Conservation (phyloP, 2,888 invertebrate genomes). For the Neria commutata region DNA sequence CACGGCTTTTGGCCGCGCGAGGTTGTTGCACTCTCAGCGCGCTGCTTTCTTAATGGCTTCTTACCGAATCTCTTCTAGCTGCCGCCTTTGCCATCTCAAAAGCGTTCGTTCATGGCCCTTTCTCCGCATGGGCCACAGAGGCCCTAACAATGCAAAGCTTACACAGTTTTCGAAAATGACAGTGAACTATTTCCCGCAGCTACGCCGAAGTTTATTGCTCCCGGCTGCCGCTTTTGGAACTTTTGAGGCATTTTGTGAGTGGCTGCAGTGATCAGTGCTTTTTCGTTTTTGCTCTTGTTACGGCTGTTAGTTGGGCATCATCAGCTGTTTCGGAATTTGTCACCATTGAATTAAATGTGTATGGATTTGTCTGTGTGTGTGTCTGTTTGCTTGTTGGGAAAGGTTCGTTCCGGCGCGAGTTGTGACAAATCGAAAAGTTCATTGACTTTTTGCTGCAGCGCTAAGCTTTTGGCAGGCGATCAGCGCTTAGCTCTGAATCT, state of each 20-base stretch:
- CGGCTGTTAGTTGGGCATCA: not conserved
- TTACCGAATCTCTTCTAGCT: not conserved
- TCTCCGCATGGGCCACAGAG: no score
- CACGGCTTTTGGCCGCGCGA: not conserved
- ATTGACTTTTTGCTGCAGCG: not conserved
- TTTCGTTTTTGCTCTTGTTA: not conserved
- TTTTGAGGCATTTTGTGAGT: not conserved
- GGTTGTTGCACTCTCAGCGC: slow-evolving; percentile 8
- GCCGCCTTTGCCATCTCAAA: not conserved
- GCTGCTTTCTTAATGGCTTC: not conserved
- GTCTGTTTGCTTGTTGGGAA: no score
- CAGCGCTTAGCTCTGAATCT: no score
- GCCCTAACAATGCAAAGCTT: not conserved
- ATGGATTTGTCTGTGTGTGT: not conserved
- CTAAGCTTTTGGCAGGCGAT: no score
- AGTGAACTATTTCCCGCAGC: slow-evolving; percentile 18
- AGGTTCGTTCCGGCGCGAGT: not conserved
- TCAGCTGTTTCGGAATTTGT: not conserved
- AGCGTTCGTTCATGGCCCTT: no score
- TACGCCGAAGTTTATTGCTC: slow-evolving; percentile 16
- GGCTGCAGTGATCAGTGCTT: not conserved
- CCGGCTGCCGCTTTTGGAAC: not conserved
- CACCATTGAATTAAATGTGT: not conserved
- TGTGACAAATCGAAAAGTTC: not conserved
- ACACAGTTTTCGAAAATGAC: slow-evolving; percentile 26